These are phyloP conservation scores for Siderastrea siderea DNA, from an alignment of 92 coral and sea anemone genomes.

Conservation along the genomic window DNA sequence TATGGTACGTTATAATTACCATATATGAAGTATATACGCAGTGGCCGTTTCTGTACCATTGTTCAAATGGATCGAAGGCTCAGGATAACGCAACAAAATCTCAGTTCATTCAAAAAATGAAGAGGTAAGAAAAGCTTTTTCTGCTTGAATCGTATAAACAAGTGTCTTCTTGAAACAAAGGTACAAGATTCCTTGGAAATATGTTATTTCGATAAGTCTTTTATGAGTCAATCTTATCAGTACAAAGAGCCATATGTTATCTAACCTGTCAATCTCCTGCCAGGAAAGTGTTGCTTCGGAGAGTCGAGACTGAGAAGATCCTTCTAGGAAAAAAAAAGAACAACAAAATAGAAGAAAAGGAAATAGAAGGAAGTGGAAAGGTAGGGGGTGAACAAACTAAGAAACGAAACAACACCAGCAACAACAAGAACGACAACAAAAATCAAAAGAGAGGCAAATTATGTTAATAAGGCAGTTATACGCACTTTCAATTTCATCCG, in stretches of 20 bases:
- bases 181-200: too few relatives aligned
- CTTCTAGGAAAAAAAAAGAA: not conserved
- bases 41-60: too few relatives aligned
- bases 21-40: too few relatives aligned
- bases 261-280: constrained; percentile 87
- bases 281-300: constrained; percentile 61
- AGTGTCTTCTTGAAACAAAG: too few relatives aligned
- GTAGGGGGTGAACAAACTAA: not conserved
- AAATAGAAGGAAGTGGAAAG: not conserved
- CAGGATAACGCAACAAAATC: too few relatives aligned
- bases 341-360: not conserved
- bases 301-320: constrained; percentile 24
- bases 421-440: not conserved
- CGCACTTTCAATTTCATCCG: constrained; percentile 86
- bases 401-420: not conserved
- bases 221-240: not conserved
- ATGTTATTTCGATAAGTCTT: too few relatives aligned
- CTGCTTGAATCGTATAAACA: too few relatives aligned
- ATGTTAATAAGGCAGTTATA: not conserved
- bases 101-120: too few relatives aligned
- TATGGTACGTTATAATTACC: too few relatives aligned
- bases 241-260: not conserved
- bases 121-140: too few relatives aligned
- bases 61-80: too few relatives aligned
- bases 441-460: too few relatives aligned